Base-by-base conservation (phyloP, 2,113 vertebrate genomes). In the Amphilophus citrinellus region DNA sequence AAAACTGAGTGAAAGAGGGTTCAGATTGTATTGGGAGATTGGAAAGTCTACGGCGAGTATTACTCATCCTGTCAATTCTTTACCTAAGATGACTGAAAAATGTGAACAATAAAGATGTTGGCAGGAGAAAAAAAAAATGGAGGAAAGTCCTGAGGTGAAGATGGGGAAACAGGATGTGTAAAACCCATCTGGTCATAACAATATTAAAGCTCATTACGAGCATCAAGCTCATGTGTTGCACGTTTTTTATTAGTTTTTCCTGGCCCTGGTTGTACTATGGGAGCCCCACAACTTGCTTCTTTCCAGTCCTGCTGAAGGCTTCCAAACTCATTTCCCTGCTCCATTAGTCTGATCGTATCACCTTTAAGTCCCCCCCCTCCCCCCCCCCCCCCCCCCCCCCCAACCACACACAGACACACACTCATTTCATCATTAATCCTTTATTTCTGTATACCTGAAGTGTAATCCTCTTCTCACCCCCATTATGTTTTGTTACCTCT, bases 241-340 rank as follows among this genome's bases (percentile, higher is more conserved):
- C 56, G 77, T 42, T 90, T 92, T 73, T 92, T 92, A 94, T 83
- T 83, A 79, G 84, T 93, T 93, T 92, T 93, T 91, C 92, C 90
- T 91, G 91, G 90, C 93, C 83, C 81, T 78, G 18, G 22, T 5
- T 77, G 75, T 47, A 62, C 73, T 76, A 61, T 7, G 44, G 61
- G 76, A 82, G 78, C 78, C 66, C 27, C 14, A 35, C 65, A 79
- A 17, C 24, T 8, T 2, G 8, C 59, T 53, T 82, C 57, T 63
- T 87, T 81, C 79, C 58, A 63, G 35, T 65, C 22, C 63, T 7
- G 17, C 56, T 57, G 68, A 87, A 90, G 78, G 30, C 56, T 79
- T 76, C 77, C 35, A 42, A 50, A 17, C 39, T 24, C 84, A 56
- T 27, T 24, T 17, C 53, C 42, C 32, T 62, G 11, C 35, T 59